Percentiles rank a stretch among this genome's conserved stretches.
Conservation (phyloP, 2,888 invertebrate genomes). For the Drosophila demipolita region DNA sequence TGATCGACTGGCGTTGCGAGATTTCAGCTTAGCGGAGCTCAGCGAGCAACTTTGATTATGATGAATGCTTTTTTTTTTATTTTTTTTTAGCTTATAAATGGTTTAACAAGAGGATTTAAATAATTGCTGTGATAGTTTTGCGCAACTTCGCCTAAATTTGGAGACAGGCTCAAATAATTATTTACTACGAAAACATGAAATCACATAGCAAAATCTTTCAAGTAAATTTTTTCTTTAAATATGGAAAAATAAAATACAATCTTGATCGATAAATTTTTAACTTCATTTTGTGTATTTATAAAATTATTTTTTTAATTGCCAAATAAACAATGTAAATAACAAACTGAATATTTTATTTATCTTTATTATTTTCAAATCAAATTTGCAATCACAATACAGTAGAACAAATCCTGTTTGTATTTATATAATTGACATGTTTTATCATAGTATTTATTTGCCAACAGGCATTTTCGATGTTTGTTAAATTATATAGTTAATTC, state of each 20-base stretch:
- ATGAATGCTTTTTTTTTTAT: constrained; percentile 1
- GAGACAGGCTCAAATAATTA: background rate
- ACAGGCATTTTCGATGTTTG: background rate
- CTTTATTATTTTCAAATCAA: background rate
- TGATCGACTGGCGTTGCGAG: constrained; percentile 14
- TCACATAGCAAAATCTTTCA: background rate
- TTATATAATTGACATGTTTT: background rate
- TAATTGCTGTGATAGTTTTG: constrained; percentile 2
- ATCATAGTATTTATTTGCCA: background rate
- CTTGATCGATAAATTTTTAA: background rate
- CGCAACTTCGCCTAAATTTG: background rate
- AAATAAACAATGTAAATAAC: background rate
- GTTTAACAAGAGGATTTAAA: constrained; percentile 7
- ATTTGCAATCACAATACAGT: background rate
- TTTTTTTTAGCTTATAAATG: background rate
- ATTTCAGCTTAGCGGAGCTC: constrained; percentile 10
- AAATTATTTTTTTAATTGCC: background rate
- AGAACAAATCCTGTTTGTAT: background rate
- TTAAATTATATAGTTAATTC: constrained; percentile 2
- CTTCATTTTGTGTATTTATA: background rate
- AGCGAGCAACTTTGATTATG: constrained; percentile 27
- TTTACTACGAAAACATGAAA: too few species aligned
- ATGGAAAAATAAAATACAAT: background rate
- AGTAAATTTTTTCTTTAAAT: too few species aligned
- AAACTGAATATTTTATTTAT: background rate